These are phyloP conservation scores for Tyrophagus putrescentiae DNA, from an alignment of 1,140 invertebrate species.

Conservation along the genomic window DNA sequence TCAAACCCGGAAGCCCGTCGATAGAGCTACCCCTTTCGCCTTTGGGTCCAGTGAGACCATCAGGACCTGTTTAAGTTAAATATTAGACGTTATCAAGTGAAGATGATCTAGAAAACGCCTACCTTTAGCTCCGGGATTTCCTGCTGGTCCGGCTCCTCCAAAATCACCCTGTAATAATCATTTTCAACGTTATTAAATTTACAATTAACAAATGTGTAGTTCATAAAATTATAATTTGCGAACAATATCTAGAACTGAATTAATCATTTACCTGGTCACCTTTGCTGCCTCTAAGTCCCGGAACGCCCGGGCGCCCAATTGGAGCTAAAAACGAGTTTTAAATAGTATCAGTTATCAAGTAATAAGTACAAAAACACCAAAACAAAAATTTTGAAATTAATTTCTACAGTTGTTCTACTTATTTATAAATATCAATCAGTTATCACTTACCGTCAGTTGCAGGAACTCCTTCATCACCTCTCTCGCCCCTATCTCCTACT, in stretches of 20 bases:
- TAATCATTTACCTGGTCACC: conserved; percentile 52
- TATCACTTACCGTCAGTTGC: conserved; percentile 41
- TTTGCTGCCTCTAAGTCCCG: conserved; percentile 40
- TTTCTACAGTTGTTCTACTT: neutral
- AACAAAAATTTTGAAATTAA: neutral
- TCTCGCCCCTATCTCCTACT: conserved; percentile 23
- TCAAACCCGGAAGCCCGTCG: conserved; percentile 28
- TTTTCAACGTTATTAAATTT: neutral
- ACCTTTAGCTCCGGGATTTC: conserved; percentile 40
- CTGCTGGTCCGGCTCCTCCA: conserved; percentile 45
- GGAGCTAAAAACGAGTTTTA: neutral
- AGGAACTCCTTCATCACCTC: conserved; percentile 23
- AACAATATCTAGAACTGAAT: conserved; percentile 17
- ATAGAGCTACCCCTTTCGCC: conserved; percentile 20
- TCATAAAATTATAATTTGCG: neutral
- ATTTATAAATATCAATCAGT: conserved; percentile 1
- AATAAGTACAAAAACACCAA: neutral
- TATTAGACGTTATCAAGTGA: too few relatives aligned
- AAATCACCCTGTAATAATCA: conserved; percentile 17
- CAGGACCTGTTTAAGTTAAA: too few relatives aligned
- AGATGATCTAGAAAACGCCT: too few relatives aligned
- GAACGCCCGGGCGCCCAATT: conserved; percentile 44
- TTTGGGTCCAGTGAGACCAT: too few relatives aligned
- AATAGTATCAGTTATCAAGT: neutral
- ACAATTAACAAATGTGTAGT: neutral